Conservation (phyloP, 2,113 vertebrate genomes). For the Scophthalmus maximus region DNA sequence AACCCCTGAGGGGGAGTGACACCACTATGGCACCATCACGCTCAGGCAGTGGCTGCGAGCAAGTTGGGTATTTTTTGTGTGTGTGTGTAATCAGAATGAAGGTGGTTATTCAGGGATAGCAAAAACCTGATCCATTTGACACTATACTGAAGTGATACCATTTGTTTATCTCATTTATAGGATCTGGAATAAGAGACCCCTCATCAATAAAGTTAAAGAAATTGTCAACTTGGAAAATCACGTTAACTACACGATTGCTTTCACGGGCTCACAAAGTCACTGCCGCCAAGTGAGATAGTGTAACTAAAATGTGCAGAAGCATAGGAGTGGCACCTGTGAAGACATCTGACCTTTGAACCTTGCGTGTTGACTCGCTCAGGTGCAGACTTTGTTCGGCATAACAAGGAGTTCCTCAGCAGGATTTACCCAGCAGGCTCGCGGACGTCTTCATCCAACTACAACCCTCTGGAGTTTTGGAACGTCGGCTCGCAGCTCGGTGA, state of each 20-base stretch:
- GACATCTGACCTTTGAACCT: slow-evolving; percentile 13
- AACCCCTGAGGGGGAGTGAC: not conserved
- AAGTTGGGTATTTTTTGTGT: too few species aligned
- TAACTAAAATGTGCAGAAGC: not conserved
- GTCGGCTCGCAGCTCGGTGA: slow-evolving; percentile 89
- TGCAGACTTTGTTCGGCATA: slow-evolving; percentile 85
- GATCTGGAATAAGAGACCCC: too few species aligned
- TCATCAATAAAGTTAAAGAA: too few species aligned
- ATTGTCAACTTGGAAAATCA: too few species aligned
- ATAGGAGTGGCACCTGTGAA: too few species aligned
- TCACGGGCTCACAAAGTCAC: not conserved
- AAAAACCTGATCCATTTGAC: not conserved
- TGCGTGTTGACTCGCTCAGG: slow-evolving; percentile 46
- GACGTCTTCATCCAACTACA: slow-evolving; percentile 87
- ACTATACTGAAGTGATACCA: not conserved
- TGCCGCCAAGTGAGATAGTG: not conserved
- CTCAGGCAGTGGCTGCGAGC: too few species aligned
- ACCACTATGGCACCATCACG: too few species aligned
- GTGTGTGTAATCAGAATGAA: not conserved
- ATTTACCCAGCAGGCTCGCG: slow-evolving; percentile 87
- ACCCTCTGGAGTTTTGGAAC: slow-evolving; percentile 93
- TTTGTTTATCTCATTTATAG: too few species aligned
- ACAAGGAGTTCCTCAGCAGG: slow-evolving; percentile 86
- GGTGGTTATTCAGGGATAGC: not conserved
- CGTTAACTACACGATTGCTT: not conserved